Conservation (phyloP, 2,113 vertebrate species). For the Thunnus maccoyii region DNA sequence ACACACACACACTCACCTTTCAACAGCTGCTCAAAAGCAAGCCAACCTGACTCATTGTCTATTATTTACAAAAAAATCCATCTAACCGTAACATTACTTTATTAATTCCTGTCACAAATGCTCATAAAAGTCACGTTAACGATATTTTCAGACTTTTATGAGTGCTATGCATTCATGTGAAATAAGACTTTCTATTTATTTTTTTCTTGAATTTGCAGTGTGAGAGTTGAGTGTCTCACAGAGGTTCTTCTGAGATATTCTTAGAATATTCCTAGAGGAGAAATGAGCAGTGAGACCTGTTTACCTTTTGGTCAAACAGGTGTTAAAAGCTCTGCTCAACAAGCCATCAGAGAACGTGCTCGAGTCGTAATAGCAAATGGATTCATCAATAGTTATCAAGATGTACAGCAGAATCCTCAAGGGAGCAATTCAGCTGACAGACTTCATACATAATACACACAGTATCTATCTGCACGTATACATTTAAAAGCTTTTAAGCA, state of each 20-base stretch:
- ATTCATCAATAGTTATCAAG: slow-evolving; percentile 24
- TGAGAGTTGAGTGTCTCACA: not conserved
- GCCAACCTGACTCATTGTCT: not conserved
- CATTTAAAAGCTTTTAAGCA: slow-evolving; percentile 18
- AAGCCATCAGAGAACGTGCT: not conserved
- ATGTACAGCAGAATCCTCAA: slow-evolving; percentile 7
- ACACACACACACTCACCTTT: not conserved
- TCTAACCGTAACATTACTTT: not conserved
- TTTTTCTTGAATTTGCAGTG: too few species aligned
- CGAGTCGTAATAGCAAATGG: not conserved
- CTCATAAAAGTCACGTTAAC: too few species aligned
- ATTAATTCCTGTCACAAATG: not conserved
- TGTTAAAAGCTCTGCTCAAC: slow-evolving; percentile 13
- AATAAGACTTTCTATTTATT: not conserved
- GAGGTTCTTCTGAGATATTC: not conserved
- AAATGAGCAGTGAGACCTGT: not conserved
- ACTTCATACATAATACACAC: not conserved
- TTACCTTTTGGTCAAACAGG: slow-evolving; percentile 7
- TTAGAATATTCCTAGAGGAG: slow-evolving; percentile 1
- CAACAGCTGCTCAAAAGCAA: slow-evolving; percentile 11
- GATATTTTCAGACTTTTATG: not conserved
- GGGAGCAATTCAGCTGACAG: slow-evolving; percentile 16
- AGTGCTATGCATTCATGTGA: not conserved
- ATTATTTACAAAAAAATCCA: too few species aligned
- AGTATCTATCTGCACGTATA: not conserved